A percentile compares a stretch with the other conserved stretches of the same genome.
Conservation (phyloP, 92 coral and sea anemone species). For the Phenganax stokvisi region DNA sequence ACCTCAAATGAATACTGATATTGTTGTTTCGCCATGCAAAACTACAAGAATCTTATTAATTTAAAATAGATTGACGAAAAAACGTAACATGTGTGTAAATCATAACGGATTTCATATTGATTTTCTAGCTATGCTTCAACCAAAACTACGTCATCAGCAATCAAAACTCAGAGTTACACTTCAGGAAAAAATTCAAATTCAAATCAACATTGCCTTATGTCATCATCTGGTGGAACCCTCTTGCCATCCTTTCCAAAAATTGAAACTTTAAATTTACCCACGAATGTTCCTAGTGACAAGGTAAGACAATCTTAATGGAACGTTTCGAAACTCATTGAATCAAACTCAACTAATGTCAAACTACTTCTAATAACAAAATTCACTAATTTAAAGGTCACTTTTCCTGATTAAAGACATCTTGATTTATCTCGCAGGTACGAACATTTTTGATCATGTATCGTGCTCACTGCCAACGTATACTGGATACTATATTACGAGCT, state of each 20-base stretch:
- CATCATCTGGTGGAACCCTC: conserved; percentile 88
- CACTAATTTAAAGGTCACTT: neutral
- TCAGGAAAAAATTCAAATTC: conserved; percentile 28
- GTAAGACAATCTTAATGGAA: conserved; percentile 32
- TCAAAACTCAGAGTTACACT: conserved; percentile 25
- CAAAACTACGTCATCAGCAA: neutral
- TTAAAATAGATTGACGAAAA: too few species aligned
- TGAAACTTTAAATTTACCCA: conserved; percentile 63
- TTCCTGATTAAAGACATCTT: neutral
- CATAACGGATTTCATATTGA: too few species aligned
- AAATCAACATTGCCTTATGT: conserved; percentile 52
- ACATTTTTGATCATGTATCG: conserved; percentile 98
- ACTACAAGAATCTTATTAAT: too few species aligned
- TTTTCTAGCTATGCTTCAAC: conserved; percentile 8
- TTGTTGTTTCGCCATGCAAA: too few species aligned
- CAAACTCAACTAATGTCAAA: neutral
- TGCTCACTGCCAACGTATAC: conserved; percentile 92
- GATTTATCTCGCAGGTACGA: conserved; percentile 58
- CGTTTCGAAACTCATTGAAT: neutral
- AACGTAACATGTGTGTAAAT: too few species aligned
- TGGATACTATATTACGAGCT: conserved; percentile 91
- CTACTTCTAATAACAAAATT: neutral
- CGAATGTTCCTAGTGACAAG: conserved; percentile 80
- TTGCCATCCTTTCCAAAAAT: conserved; percentile 89
- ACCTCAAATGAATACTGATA: too few species aligned